Evolutionary conservation across 2,113 vertebrate species (phyloP), one percentile per base, ranked within the genome.

Genomic region (Aspiorhynchus laticeps): DNA sequence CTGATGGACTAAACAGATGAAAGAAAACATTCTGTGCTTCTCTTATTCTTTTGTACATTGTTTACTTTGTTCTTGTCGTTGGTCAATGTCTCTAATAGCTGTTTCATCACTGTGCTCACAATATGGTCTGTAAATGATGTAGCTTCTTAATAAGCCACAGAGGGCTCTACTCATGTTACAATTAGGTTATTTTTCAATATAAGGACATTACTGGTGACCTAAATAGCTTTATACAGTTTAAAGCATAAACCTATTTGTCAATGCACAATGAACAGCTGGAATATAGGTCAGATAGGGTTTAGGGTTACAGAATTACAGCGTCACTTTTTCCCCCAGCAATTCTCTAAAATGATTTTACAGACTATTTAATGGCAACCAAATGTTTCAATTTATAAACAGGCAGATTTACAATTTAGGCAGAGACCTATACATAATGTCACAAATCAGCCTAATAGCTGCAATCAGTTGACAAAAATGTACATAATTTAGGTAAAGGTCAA

Each of bases 161-260:
- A 69, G 24, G 61, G 63, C 61, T 67, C 61, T 69, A 33, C 26
- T 69, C 26, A 65, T 61, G 67, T 85, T 76, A 43, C 31, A 46
- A 36, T 28, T 26, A 21, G 75, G n/a, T 59, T 46, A 43, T 43
- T 76, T 76, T 76, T 76, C 73, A 28, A 31, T 85, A 46, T 61
- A 56, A 38, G 59, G 36, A 65, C 61, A 81, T 65, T 81, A 46
- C 59, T 63, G 28, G 11, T 61, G 83, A 75, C 48, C 48, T 56
- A 84, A 26, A 26, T 84, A 73, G 19, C 36, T 84, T 33, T 74
- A 85, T 77, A 46, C 31, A 26, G 26, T 61, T 85, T 43, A 56
- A 53, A 77, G 43, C 53, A 65, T 78, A 48, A 77, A 85, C 12
- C 9, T 79, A 51, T 85, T 78, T 63, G 74, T n/a, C 53, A 76